These are phyloP conservation scores for Rhinoraja longicauda DNA, from an alignment of 2,797 vertebrate species.

Conservation along the genomic window DNA sequence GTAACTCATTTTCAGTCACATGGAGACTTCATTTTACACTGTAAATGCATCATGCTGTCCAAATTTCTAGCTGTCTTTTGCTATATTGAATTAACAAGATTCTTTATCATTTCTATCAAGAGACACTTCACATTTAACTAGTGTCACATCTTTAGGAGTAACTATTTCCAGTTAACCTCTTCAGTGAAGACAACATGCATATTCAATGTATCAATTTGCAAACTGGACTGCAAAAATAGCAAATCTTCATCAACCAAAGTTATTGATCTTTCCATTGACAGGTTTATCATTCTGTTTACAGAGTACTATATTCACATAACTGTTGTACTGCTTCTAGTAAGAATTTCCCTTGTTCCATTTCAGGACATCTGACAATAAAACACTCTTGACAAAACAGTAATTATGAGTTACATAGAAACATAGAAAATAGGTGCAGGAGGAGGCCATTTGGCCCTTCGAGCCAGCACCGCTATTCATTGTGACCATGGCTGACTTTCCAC, in stretches of 20 bases:
- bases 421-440: too few species aligned
- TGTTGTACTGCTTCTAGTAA: too few species aligned
- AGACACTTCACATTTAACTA: constrained; percentile 18
- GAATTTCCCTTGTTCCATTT: too few species aligned
- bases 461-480: too few species aligned
- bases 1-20: constrained; percentile 8
- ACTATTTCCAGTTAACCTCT: background rate
- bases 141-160: background rate
- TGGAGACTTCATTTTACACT: background rate
- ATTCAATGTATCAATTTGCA: background rate
- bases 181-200: background rate
- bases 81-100: background rate
- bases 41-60: background rate
- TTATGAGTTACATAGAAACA: too few species aligned
- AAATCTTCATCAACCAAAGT: background rate
- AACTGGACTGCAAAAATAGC: background rate
- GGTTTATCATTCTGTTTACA: too few species aligned
- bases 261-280: too few species aligned
- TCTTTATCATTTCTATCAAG: background rate
- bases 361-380: too few species aligned
- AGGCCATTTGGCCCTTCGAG: too few species aligned
- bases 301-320: too few species aligned
- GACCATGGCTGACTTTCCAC: too few species aligned
- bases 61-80: background rate
- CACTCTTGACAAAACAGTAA: too few species aligned